These are phyloP conservation scores for Drosophila kikkawai DNA, from an alignment of 1,140 invertebrate species.

Conservation along the genomic window DNA sequence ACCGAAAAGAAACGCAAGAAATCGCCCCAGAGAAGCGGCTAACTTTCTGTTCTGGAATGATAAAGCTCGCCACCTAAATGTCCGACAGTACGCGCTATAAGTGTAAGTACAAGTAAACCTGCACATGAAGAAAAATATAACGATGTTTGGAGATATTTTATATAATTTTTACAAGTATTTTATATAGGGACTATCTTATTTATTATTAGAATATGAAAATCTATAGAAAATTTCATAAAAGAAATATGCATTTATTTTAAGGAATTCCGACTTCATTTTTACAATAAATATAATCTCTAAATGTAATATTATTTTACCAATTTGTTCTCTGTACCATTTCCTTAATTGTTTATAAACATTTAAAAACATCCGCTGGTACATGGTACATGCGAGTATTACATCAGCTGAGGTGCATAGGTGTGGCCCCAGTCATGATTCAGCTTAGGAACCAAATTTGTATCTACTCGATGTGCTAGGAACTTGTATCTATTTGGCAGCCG, in stretches of 20 bases:
- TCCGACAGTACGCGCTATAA: conserved; percentile 66
- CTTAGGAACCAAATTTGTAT: conserved; percentile 30
- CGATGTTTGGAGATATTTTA: background rate
- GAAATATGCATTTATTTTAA: background rate
- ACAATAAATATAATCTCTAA: too few species aligned
- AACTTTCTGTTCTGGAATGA: conserved; percentile 54
- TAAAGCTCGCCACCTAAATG: conserved; percentile 55
- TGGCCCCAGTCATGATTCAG: conserved; percentile 42
- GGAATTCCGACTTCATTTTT: too few species aligned
- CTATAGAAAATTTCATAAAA: background rate
- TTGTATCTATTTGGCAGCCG: conserved; percentile 52
- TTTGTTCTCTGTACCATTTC: conserved; percentile 13
- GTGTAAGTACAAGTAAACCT: conserved; percentile 56
- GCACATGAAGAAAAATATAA: background rate
- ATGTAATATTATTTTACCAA: background rate
- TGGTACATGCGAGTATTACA: conserved; percentile 21
- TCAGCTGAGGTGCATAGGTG: conserved; percentile 33
- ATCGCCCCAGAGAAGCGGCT: conserved; percentile 30
- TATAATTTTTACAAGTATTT: background rate
- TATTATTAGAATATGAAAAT: background rate
- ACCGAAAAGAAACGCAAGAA: conserved; percentile 17
- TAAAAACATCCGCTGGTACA: conserved; percentile 35
- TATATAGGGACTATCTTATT: background rate
- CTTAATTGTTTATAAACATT: conserved; percentile 49
- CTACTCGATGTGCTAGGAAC: conserved; percentile 27